A percentile compares a stretch with the other conserved stretches of the same genome.
Evolutionary conservation across 2,113 vertebrate genomes (phyloP).

Genomic region (Leptobrachium ailaonicum): DNA sequence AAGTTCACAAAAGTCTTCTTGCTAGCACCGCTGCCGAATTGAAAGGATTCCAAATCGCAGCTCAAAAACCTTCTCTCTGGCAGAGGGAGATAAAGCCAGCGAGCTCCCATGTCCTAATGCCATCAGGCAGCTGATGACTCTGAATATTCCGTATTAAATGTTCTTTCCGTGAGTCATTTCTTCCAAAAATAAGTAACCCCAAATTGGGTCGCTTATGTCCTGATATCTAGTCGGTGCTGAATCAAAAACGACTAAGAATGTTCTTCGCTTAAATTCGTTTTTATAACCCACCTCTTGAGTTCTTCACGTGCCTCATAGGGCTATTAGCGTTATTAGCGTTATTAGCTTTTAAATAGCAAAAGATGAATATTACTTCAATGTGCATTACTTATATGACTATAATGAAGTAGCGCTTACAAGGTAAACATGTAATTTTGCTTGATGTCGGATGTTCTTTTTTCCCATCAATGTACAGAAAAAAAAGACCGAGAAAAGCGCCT

Average conservation of each 20-base stretch:
- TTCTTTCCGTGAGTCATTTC: not conserved
- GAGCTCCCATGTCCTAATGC: not conserved
- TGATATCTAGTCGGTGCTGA: not conserved
- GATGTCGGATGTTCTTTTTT: too few species aligned
- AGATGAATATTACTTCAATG: too few species aligned
- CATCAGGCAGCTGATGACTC: not conserved
- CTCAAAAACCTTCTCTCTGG: not conserved
- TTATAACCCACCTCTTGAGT: too few species aligned
- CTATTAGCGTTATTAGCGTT: too few species aligned
- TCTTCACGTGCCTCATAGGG: too few species aligned
- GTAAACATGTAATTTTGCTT: too few species aligned
- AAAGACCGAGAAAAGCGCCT: too few species aligned
- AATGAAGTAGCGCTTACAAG: too few species aligned
- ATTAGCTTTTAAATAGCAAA: too few species aligned
- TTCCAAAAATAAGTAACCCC: not conserved
- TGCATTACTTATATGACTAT: too few species aligned
- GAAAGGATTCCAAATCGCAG: conserved; percentile 10
- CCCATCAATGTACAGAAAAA: too few species aligned
- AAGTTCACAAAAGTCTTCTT: conserved; percentile 6
- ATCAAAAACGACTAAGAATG: not conserved
- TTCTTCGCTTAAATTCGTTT: not conserved
- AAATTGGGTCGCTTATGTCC: not conserved
- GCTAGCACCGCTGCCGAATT: conserved; percentile 7
- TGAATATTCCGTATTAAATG: not conserved
- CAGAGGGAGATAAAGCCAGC: not conserved